Conservation (phyloP, 1,140 invertebrate genomes). For the Drosophila azteca region DNA sequence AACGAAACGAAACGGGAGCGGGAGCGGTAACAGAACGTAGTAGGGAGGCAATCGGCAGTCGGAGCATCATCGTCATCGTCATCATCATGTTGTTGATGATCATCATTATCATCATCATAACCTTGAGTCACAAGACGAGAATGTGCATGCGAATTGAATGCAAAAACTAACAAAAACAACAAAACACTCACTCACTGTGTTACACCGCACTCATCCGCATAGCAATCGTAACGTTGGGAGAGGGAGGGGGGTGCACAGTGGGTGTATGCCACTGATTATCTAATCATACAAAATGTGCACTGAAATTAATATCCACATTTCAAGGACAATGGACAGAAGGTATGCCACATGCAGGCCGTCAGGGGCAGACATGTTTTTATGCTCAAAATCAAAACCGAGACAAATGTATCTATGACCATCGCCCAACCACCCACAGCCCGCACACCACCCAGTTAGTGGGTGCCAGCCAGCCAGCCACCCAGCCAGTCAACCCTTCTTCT, state of each 20-base stretch:
- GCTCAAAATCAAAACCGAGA: slow-evolving; percentile 4
- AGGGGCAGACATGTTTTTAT: slow-evolving; percentile 7
- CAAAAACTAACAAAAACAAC: slow-evolving; percentile 44
- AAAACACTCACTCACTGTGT: slow-evolving; percentile 1
- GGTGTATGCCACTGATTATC: slow-evolving; percentile 48
- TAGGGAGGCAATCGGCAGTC: slow-evolving; percentile 7
- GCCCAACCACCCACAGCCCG: background rate
- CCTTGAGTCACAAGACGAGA: slow-evolving; percentile 79
- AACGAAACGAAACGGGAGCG: slow-evolving; percentile 16
- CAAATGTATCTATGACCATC: slow-evolving; percentile 15
- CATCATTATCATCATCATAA: slow-evolving; percentile 62
- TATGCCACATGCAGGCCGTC: slow-evolving; percentile 7
- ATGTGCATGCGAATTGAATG: slow-evolving; percentile 78
- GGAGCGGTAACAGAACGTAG: slow-evolving; percentile 14
- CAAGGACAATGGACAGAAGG: slow-evolving; percentile 62
- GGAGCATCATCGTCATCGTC: slow-evolving; percentile 51
- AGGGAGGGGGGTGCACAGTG: slow-evolving; percentile 8
- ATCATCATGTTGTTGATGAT: slow-evolving; percentile 48
- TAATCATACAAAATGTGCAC: slow-evolving; percentile 45
- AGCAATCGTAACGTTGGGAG: slow-evolving; percentile 7
- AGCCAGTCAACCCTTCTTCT: background rate
- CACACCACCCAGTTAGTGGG: no score
- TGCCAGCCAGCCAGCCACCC: no score
- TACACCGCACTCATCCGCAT: slow-evolving; percentile 40
- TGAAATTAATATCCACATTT: slow-evolving; percentile 63